These are phyloP conservation scores for Synchiropus splendidus DNA, from an alignment of 2,113 vertebrate genomes.

Conservation along the genomic window DNA sequence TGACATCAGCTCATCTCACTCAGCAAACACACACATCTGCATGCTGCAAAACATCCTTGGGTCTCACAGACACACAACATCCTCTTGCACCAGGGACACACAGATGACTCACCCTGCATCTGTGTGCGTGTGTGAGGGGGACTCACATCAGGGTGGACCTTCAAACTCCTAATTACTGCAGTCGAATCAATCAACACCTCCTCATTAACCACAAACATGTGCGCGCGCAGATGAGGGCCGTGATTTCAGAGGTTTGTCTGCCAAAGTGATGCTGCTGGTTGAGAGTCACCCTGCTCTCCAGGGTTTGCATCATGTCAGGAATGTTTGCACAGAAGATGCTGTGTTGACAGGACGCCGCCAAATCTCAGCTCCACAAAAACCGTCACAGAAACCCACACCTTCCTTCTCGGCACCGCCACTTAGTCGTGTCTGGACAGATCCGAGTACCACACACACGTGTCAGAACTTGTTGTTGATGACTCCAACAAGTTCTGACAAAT, in stretches of 20 bases:
- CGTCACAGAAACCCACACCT: conserved; percentile 9
- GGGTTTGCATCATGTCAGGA: conserved; percentile 31
- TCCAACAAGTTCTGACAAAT: too few species aligned
- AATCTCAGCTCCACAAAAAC: conserved; percentile 15
- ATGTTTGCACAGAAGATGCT: conserved; percentile 44
- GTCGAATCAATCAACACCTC: conserved; percentile 60
- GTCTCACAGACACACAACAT: conserved; percentile 9
- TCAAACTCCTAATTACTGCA: conserved; percentile 58
- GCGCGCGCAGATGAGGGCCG: conserved; percentile 5
- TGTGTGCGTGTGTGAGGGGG: background rate
- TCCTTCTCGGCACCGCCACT: too few species aligned
- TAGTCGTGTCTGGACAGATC: too few species aligned
- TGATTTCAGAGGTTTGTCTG: conserved; percentile 8
- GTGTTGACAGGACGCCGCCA: conserved; percentile 39
- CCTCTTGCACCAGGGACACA: too few species aligned
- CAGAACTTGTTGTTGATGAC: too few species aligned
- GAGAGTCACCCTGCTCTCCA: background rate
- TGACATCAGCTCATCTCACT: conserved; percentile 51
- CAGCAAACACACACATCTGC: conserved; percentile 28
- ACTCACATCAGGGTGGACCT: conserved; percentile 43
- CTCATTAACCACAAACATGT: conserved; percentile 40
- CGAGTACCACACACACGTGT: too few species aligned
- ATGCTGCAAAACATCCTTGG: conserved; percentile 21
- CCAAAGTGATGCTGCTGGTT: conserved; percentile 25
- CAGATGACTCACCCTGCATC: conserved; percentile 46